Evolutionary conservation across 1,140 invertebrate genomes (phyloP), one percentile per base, ranked within the genome.

Genomic region (Diploscapter pachys): DNA sequence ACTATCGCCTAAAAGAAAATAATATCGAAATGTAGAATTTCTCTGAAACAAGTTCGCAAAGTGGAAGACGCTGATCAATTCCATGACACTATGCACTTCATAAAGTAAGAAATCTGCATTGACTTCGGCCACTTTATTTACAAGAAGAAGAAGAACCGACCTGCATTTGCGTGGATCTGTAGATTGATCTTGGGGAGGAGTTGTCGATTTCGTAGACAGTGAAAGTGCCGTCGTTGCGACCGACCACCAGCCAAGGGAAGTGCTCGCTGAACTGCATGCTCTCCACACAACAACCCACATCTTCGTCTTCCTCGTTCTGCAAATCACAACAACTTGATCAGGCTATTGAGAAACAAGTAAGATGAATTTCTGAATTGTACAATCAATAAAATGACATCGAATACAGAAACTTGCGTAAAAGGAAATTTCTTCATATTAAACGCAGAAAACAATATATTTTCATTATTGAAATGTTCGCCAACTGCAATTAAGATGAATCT

Each of bases 221-320:
- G 51, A 72, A 53, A 9, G 75, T 59, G 13, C 75, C 75, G 57
- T 76, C 75, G 9, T 76, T 76, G 5, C 75, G 6, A 3, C 74
- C 74, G 3, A 76, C 74, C 4, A 69, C 74, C n/a, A 74, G 70
- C 73, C 73, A 74, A 0, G 73, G 73, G 63, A 69, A 67, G 3
- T 50, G 62, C n/a, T 65, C 55, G 54, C 65, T 59, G 53, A 74
- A 66, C 31, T 65, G 57, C 3, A 74, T 6, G 63, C 73, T 64
- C 54, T 74, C 73, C 50, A 74, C 73, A 63, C 73, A 74, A 56
- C 70, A 59, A 51, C 50, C 73, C 31, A 74, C 73, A 6, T 74
- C 73, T n/a, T 74, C 73, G 13, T 74, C 63, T 9, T 66, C 71
- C 69, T 62, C 57, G n/a, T 71, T 48, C 31, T 31, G 31, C 31